Conservation (phyloP, 2,888 invertebrate species). For the Eurytoma adleriae region DNA sequence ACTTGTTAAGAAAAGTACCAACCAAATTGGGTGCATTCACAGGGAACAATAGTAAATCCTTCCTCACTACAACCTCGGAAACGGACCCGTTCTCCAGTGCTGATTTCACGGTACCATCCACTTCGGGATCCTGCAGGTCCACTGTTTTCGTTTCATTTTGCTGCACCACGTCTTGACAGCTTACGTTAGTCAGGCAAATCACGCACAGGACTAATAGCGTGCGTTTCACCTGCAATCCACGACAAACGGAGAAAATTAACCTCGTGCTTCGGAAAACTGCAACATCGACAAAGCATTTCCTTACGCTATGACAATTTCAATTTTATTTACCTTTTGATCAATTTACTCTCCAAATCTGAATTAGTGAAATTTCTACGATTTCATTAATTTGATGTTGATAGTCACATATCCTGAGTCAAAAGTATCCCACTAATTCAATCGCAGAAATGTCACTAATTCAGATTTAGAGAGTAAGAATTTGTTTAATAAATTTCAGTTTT, state of each 20-base stretch:
- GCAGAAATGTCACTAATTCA: too few relatives aligned
- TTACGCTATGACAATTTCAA: not conserved
- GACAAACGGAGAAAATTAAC: slow-evolving; percentile 29
- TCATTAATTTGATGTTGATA: too few relatives aligned
- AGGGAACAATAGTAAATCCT: slow-evolving; percentile 50
- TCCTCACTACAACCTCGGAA: slow-evolving; percentile 64
- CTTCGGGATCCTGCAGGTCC: slow-evolving; percentile 62
- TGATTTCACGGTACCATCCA: slow-evolving; percentile 62
- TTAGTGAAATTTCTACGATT: too few relatives aligned
- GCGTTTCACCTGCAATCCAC: slow-evolving; percentile 38
- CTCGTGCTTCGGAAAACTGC: not conserved
- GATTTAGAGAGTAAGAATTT: too few relatives aligned
- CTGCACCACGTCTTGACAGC: slow-evolving; percentile 17
- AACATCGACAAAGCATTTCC: slow-evolving; percentile 13
- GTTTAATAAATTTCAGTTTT: not conserved
- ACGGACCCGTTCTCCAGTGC: slow-evolving; percentile 62
- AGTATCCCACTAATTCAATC: too few relatives aligned
- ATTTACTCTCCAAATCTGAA: too few relatives aligned
- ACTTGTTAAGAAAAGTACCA: slow-evolving; percentile 2
- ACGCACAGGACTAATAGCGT: not conserved
- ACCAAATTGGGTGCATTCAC: slow-evolving; percentile 54
- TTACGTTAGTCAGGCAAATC: not conserved
- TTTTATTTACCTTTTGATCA: not conserved
- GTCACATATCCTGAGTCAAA: too few relatives aligned
- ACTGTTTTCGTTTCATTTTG: slow-evolving; percentile 35